A percentile compares a stretch with the other conserved stretches of the same genome.
Evolutionary conservation across 2,113 vertebrate genomes (phyloP).

Genomic region (Struthio camelus): DNA sequence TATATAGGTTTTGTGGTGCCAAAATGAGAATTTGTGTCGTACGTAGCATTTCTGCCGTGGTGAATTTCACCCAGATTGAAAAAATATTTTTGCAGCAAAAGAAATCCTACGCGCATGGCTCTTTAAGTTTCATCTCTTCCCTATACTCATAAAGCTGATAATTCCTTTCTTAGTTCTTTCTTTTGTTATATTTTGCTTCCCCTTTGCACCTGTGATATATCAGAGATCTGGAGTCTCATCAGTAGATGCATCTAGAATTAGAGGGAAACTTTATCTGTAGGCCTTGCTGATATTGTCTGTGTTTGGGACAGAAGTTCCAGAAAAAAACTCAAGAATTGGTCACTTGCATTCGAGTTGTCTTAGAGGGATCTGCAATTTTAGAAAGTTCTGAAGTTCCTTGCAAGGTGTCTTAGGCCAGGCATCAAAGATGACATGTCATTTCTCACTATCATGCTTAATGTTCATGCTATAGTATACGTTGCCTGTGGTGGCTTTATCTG

Average conservation of each 20-base stretch:
- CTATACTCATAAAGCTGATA: neutral
- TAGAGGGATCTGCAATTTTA: neutral
- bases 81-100: neutral
- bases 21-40: neutral
- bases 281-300: neutral
- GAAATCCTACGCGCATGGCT: neutral
- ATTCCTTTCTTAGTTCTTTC: neutral
- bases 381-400: slow-evolving; percentile 21
- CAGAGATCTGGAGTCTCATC: neutral
- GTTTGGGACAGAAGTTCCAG: neutral
- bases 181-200: neutral
- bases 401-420: neutral
- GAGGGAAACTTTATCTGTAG: slow-evolving; percentile 3
- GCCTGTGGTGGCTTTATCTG: neutral
- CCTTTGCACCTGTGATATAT: neutral
- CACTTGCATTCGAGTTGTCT: neutral
- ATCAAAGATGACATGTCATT: neutral
- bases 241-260: neutral
- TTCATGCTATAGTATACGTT: fast-evolving
- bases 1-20: neutral
- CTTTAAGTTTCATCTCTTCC: neutral
- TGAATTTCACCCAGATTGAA: neutral
- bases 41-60: neutral
- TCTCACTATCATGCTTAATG: neutral
- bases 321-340: neutral